Evolutionary conservation across 2,888 invertebrate genomes (phyloP).

Genomic region (Eupithecia vulgata): DNA sequence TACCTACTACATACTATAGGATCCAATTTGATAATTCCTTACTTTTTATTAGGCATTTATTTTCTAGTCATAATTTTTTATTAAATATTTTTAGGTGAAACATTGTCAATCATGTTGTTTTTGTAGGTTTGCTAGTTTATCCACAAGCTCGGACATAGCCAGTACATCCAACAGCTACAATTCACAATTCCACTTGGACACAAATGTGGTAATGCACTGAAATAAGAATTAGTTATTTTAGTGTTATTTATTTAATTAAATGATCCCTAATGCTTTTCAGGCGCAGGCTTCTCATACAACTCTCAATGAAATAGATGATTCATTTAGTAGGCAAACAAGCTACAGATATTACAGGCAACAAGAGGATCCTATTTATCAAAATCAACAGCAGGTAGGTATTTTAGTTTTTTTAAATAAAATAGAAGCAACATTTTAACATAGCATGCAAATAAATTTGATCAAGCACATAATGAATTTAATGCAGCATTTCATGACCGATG

Average conservation of each 20-base stretch:
- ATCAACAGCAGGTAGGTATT: slow-evolving; percentile 75
- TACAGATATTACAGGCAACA: slow-evolving; percentile 74
- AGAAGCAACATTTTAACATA: neutral
- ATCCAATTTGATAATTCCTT: neutral
- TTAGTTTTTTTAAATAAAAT: neutral
- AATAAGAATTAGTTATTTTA: neutral
- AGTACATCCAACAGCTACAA: slow-evolving; percentile 74
- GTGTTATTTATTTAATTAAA: neutral
- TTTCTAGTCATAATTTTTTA: neutral
- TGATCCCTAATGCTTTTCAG: neutral
- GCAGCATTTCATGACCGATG: neutral
- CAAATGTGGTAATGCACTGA: slow-evolving; percentile 69
- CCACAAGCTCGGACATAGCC: slow-evolving; percentile 79
- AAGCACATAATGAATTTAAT: neutral
- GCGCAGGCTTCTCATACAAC: slow-evolving; percentile 75
- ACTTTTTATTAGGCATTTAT: neutral
- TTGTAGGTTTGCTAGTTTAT: slow-evolving; percentile 88
- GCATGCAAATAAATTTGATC: no score
- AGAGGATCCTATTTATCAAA: slow-evolving; percentile 80
- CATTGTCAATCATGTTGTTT: slow-evolving; percentile 11
- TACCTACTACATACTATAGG: neutral
- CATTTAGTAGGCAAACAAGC: slow-evolving; percentile 79
- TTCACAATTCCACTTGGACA: slow-evolving; percentile 74
- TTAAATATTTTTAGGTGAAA: neutral
- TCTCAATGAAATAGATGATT: slow-evolving; percentile 78